Base-by-base conservation (phyloP, 2,113 vertebrate genomes). In the Lampris incognitus region DNA sequence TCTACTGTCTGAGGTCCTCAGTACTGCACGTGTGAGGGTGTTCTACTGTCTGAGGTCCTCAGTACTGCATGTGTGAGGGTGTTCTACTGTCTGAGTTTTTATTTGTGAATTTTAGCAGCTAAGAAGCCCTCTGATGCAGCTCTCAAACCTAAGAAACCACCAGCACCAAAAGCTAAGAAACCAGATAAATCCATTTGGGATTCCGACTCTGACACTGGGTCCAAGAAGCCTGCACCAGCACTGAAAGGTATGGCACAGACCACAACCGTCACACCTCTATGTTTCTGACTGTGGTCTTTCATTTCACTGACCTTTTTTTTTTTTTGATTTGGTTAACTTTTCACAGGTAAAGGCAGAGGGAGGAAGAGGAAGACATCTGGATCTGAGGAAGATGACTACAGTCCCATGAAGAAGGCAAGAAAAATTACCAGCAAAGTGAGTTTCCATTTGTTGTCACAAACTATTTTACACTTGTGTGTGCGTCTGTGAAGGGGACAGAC, bases 281-380 rank as follows among this genome's bases (percentile, higher is more conserved):
- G 42, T 13, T 41, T 63, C 36, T 60, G 55, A 57, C 5, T n/a
- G 55, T 67, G 55, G 55, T 38, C 66, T 41, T 38, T 5, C 38
- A 49, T n/a, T 40, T n/a, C 36, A n/a, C 24, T 41, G 40, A 46
- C 37, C 37, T 9, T 7, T 36, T 36, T 11, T 36, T 36, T 11
- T 54, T 51, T 69, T 8, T 77, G 10, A 81, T 38, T 7, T 65
- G 74, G 69, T 83, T 3, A 1, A 8, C 46, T 69, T 4, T 62
- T 37, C 69, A 48, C 87, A 95, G 96, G 96, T 89, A 98, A 98
- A 96, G 96, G 97, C 6, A 92, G 97, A 85, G 97, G 97, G 37
- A 97, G 94, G 91, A 99, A 98, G 94, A 96, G 97, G 91, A 99
- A 97, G 96, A 87, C 91, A 50, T 99, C 98, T 2, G 95, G 94